Base-by-base conservation (phyloP, 2,888 invertebrate species). In the Ophion obscuratus region DNA sequence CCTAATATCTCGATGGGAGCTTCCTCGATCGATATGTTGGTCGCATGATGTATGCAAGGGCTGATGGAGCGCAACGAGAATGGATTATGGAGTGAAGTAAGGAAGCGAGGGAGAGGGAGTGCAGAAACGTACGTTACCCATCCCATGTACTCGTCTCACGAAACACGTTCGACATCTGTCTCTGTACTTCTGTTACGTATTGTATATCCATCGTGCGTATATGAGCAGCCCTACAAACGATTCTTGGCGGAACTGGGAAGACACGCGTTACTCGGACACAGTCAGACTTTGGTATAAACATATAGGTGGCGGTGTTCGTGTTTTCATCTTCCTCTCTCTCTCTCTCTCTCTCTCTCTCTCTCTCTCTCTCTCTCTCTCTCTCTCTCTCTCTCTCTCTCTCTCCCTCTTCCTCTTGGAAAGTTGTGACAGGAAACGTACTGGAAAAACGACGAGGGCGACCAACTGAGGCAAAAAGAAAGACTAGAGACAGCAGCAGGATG, bases 121-220 rank as follows among this genome's bases (percentile, higher is more conserved):
- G n/a, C 17, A 53, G 24, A n/a, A n/a, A 11, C 20, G 71, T 9
- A n/a, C 31, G 75, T 85, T 87, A 86, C 79, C 57, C 27, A 36
- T 36, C 57, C 66, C 87, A 85, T 83, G 53, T 53, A 53, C 62
- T 76, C 74, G 77, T 84, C 82, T 81, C 84, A 66, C 78, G 81
- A 77, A 76, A 70, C 84, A 82, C 86, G 83, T 86, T 87, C 84
- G 84, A 87, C 86, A 87, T 84, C 87, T 87, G 86, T 87, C 85
- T 84, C 78, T 81, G 81, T 61, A 40, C 53, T 62, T 11, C 74
- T 44, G 20, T 47, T 59, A 74, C 20, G 27, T 61, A 74, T 36
- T 83, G 66, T 81, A 44, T 84, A 62, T 68, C 81, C 83, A 81
- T 71, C 83, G 73, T 81, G 71, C 77, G 67, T 71, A 36, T 61